Percentiles rank a stretch among this genome's conserved stretches.
These are phyloP conservation scores for Dicyrtomina minuta DNA, from an alignment of 2,888 invertebrate species.

Conservation along the genomic window DNA sequence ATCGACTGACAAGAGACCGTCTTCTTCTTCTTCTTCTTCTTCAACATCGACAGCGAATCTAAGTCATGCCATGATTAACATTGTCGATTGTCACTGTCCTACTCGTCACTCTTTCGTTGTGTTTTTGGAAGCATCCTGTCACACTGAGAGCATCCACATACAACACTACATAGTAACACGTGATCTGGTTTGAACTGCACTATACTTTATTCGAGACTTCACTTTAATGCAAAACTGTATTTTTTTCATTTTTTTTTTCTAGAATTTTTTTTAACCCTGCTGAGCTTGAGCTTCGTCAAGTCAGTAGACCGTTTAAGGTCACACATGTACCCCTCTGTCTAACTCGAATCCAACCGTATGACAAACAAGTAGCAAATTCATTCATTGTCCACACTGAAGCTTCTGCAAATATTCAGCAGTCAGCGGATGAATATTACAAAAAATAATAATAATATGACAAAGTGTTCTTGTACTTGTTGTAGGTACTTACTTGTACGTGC, in stretches of 20 bases:
- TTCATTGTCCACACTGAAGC: slow-evolving; percentile 6
- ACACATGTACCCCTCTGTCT: slow-evolving; percentile 7
- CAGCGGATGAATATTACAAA: neutral
- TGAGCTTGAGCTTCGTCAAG: neutral
- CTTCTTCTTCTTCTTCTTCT: neutral
- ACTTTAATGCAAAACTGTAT: no score
- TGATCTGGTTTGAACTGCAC: no score
- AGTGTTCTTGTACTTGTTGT: slow-evolving; percentile 13
- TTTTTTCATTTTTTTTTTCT: no score
- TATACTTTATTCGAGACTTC: no score
- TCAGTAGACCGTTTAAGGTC: slow-evolving; percentile 30
- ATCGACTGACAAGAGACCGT: neutral
- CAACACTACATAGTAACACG: no score
- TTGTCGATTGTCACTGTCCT: slow-evolving; percentile 21
- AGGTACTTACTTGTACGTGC: no score
- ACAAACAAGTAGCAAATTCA: neutral
- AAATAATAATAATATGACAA: slow-evolving; percentile 21
- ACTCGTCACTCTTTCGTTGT: neutral
- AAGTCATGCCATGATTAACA: no score
- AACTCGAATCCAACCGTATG: neutral
- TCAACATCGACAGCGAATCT: slow-evolving; percentile 1
- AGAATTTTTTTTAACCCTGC: no score
- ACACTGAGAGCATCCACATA: no score
- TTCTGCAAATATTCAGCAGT: neutral
- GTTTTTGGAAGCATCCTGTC: slow-evolving; percentile 20